Conservation (phyloP, 2,113 vertebrate species). For the Charadrius vociferus region DNA sequence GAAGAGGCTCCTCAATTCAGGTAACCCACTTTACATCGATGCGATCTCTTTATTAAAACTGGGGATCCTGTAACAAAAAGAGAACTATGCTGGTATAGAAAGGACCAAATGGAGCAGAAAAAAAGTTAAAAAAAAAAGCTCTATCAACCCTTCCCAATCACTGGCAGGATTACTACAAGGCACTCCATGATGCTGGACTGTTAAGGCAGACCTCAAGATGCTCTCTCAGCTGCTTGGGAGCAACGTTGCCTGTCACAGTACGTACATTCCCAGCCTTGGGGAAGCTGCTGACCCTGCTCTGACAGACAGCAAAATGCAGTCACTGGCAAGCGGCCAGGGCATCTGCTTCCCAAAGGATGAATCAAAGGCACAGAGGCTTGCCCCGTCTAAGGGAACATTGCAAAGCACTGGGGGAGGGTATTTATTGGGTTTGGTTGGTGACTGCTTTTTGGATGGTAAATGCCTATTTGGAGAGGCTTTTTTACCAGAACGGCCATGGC, state of each 20-base stretch:
- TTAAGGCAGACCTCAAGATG: not conserved
- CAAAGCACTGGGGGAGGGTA: not conserved
- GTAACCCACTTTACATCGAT: not conserved
- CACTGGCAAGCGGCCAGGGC: not conserved
- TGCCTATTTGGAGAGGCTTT: not conserved
- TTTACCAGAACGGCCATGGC: not conserved
- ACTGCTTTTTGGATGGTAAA: not conserved
- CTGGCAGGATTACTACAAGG: not conserved
- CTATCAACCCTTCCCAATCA: not conserved
- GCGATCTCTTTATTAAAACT: not conserved
- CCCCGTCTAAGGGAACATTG: not conserved
- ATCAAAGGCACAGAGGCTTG: not conserved
- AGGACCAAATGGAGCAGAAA: not conserved
- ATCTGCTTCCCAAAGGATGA: not conserved
- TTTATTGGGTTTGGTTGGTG: not conserved
- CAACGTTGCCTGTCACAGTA: not conserved
- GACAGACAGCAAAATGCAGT: not conserved
- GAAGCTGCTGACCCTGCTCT: not conserved
- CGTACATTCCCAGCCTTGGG: rapidly evolving
- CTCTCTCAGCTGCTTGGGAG: not conserved
- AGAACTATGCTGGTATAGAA: not conserved
- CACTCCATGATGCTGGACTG: not conserved
- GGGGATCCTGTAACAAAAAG: not conserved
- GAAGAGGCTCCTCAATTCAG: not conserved
- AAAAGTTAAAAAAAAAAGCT: rapidly evolving